A percentile compares a stretch with the other conserved stretches of the same genome.
phyloP scores from a whole-genome alignment of 2,113 vertebrate species.

The Psophia crepitans region DNA sequence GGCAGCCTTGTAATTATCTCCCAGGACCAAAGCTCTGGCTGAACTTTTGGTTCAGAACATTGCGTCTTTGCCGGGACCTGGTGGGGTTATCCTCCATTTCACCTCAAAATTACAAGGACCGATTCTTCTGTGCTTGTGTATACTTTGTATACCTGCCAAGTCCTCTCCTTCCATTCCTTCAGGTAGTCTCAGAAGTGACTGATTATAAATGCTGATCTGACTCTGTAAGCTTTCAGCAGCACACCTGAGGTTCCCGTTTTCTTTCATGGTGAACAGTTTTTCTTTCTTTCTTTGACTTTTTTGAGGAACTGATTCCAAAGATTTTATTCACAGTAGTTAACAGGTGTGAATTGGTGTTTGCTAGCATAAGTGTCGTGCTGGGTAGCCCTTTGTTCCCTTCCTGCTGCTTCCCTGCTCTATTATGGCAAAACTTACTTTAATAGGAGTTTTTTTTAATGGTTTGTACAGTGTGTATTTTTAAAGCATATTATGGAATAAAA shows the following conservation, averaged over 20 bases:
- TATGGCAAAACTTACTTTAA: slow-evolving; percentile 66
- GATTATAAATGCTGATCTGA: slow-evolving; percentile 64
- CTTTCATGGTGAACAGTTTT: slow-evolving; percentile 66
- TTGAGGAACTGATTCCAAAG: slow-evolving; percentile 65
- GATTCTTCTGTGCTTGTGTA: slow-evolving; percentile 26
- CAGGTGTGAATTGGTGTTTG: slow-evolving; percentile 69
- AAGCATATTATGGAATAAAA: slow-evolving; percentile 62
- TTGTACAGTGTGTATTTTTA: slow-evolving; percentile 65
- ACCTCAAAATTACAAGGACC: background rate
- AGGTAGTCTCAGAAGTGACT: slow-evolving; percentile 61
- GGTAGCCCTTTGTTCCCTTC: slow-evolving; percentile 65
- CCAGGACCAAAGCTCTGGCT: slow-evolving; percentile 28
- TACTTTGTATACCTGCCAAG: slow-evolving; percentile 61
- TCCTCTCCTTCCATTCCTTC: slow-evolving; percentile 48
- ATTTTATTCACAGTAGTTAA: slow-evolving; percentile 69
- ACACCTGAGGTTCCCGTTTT: slow-evolving; percentile 50
- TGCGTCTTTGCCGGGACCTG: background rate
- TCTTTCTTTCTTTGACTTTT: slow-evolving; percentile 63
- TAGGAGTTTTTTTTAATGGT: slow-evolving; percentile 53
- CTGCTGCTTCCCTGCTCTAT: slow-evolving; percentile 62
- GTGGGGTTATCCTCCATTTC: slow-evolving; percentile 8
- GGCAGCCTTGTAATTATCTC: slow-evolving; percentile 52
- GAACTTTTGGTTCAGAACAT: slow-evolving; percentile 59
- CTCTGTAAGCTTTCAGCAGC: slow-evolving; percentile 59
- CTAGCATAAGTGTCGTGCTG: slow-evolving; percentile 59